Conservation (phyloP, 1,140 invertebrate species). For the Triops cancriformis region DNA sequence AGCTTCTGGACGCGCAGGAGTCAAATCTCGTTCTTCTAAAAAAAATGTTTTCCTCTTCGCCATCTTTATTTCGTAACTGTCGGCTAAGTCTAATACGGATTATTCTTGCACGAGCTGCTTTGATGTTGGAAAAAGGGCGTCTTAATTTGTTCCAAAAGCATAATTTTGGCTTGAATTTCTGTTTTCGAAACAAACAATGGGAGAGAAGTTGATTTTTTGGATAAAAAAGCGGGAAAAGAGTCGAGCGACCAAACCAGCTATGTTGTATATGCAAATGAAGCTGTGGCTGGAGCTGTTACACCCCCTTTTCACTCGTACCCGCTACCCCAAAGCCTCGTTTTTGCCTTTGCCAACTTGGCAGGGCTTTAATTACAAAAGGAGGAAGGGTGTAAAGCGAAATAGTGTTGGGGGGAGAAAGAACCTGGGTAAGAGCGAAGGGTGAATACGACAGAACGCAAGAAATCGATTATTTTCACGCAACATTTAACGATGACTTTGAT, state of each 20-base stretch:
- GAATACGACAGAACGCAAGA: neutral
- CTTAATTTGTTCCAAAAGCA: neutral
- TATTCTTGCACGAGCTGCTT: too few species aligned
- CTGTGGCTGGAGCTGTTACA: neutral
- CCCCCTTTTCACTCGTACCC: neutral
- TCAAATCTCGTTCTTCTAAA: too few species aligned
- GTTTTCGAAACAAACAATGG: neutral
- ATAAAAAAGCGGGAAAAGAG: neutral
- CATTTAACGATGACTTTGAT: conserved; percentile 31
- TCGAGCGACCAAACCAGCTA: neutral
- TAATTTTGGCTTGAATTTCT: neutral
- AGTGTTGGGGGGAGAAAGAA: neutral
- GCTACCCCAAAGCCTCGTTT: too few species aligned
- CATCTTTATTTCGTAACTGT: neutral
- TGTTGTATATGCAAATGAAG: neutral
- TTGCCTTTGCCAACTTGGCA: conserved; percentile 6
- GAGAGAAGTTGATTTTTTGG: neutral
- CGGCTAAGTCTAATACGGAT: too few species aligned
- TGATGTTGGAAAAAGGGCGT: too few species aligned
- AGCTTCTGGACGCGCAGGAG: too few species aligned
- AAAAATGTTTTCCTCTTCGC: neutral
- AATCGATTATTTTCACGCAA: neutral
- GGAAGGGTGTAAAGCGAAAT: neutral
- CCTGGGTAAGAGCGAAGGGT: neutral
- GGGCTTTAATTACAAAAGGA: neutral